phyloP scores from a whole-genome alignment of 2,113 vertebrate species.

The Lutjanus erythropterus region DNA sequence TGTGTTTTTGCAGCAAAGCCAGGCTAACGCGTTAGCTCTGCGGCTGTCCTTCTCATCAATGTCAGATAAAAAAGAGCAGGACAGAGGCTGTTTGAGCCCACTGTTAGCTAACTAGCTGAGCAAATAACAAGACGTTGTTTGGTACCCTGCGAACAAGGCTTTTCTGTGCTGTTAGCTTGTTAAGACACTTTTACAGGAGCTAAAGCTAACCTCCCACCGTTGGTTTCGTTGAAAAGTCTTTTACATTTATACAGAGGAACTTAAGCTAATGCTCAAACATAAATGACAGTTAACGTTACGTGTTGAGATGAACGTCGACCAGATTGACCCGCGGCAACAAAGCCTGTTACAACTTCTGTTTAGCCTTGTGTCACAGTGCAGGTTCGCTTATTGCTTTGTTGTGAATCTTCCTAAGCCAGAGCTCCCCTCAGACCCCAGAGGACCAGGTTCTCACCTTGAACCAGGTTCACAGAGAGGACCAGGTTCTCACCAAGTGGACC shows the following conservation, averaged over 20 bases:
- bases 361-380: background rate
- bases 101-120: constrained; percentile 45
- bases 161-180: constrained; percentile 10
- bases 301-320: background rate
- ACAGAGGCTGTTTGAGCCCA: background rate
- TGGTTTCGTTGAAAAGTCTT: background rate
- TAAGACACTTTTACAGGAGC: constrained; percentile 1
- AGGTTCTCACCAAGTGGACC: background rate
- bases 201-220: background rate
- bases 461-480: too few relatives aligned
- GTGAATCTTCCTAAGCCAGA: constrained; percentile 9
- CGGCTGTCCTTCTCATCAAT: background rate
- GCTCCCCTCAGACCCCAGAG: constrained; percentile 37
- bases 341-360: constrained; percentile 22
- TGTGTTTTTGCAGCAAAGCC: constrained; percentile 21
- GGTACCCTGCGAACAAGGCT: constrained; percentile 1
- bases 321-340: background rate
- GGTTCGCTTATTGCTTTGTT: background rate
- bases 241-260: background rate
- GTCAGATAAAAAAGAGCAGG: constrained; percentile 5
- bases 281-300: background rate
- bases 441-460: background rate
- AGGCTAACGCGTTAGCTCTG: constrained; percentile 26
- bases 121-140: constrained; percentile 5
- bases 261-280: background rate